Base-by-base conservation (phyloP, 92 coral and sea anemone species). In the Bergia puertoricense region DNA sequence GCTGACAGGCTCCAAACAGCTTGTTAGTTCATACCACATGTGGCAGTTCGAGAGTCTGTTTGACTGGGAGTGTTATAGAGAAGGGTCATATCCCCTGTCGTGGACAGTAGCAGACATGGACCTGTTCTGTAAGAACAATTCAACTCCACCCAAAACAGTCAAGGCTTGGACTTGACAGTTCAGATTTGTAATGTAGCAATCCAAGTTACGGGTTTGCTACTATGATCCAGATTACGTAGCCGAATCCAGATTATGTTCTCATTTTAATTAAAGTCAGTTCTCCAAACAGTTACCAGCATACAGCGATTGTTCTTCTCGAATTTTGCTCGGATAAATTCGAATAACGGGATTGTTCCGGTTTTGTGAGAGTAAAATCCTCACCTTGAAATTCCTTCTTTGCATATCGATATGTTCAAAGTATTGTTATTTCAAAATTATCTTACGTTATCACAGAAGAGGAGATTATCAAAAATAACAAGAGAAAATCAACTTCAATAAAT, bases 41-140 rank as follows among this genome's bases (percentile, higher is more conserved):
- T 88, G 91, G 91, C 80, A 81, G 81, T 88, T 88, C 48, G 86
- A 88, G 81, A 80, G 86, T 38, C 81, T 77, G 50, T 88, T 88
- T 73, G 86, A 81, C 81, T 88, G 91, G 91, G 79, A 81, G 51
- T 51, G 85, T 3, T 88, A 68, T 20, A 68, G 80, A 45, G 86
- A 81, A 46, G 91, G 91, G 18, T 69, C 51, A 23, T 88, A 88
- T 45, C 91, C 91, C 11, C 87, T 88, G 8, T 43, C 69, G 3
- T 88, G 91, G 91, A 37, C 16, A 8, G 86, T 88, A 7, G 76
- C 81, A 2, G 88, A 88, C 66, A 88, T 88, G 77, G 91, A 88
- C 74, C 69, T 39, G 43, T 81, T 44, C 79, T 73, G 85, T n/a
- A 72, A 81, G 38, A 82, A 73, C 39, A 88, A 72, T 22, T 51